Evolutionary conservation across 2,113 vertebrate species (phyloP), one percentile per base, ranked within the genome.

Genomic region (Cryptomyrus ogoouensis): DNA sequence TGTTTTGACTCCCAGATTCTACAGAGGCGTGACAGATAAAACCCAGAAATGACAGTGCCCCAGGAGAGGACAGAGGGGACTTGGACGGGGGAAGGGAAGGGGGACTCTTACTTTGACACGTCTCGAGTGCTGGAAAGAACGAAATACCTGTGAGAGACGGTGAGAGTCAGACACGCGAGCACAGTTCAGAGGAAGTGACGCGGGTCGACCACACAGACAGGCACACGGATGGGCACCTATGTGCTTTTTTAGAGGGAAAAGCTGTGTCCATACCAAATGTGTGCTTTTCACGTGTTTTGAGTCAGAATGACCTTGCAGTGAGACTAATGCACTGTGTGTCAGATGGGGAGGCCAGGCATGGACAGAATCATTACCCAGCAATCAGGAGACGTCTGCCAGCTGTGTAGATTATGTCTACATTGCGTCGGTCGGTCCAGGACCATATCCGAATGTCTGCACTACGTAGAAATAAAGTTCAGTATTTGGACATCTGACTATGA

Each of bases 21-120:
- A 42, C 19, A 49, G 62, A 19, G 66, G 24, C 4, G n/a, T 17
- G 3, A 27, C 46, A 52, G 49, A 90, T 3, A 13, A 80, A 42
- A 44, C 53, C 7, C 50, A 85, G 21, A 17, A 66, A 66, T 86
- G 46, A 13, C n/a, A 21, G 13, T 50, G 44, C 7, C 27, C 24
- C 15, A 17, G 31, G 31, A 44, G 10, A 83, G 49, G 77, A 58
- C 31, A 66, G 87, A 44, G 31, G 42, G 56, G 39, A 15, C 17
- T 6, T 9, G 31, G 35, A 24, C 8, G 53, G 10, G 42, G 83
- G 83, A 46, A 13, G 42, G 39, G 35, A 44, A n/a, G 52, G 21
- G 35, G 56, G 5, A 7, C 24, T 91, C 91, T 91, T 91, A 91
- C 90, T 91, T 91, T 90, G 50, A 90, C 91, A 89, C 53, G 85